A percentile compares a stretch with the other conserved stretches of the same genome.
phyloP scores from a whole-genome alignment of 2,797 vertebrate species.

The Potorous gilbertii region DNA sequence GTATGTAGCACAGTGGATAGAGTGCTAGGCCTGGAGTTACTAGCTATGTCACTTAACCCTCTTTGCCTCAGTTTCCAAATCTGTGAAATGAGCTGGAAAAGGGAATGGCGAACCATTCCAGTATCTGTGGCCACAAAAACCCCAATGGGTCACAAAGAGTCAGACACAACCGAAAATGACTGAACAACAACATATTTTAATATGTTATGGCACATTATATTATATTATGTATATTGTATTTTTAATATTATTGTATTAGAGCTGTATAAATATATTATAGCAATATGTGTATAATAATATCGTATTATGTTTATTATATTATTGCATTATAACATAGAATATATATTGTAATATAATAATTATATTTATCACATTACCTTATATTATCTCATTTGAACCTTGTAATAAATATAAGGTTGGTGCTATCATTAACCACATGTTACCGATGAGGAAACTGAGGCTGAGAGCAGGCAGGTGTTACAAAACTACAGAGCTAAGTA shows the following conservation, averaged over 20 bases:
- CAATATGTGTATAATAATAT: not conserved
- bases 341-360: not conserved
- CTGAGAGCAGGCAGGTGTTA: not conserved
- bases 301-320: not conserved
- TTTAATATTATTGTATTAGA: not conserved
- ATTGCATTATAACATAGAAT: not conserved
- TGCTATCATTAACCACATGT: not conserved
- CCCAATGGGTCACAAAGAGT: not conserved
- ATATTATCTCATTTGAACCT: not conserved
- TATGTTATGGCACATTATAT: not conserved
- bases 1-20: not conserved
- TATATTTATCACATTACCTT: not conserved
- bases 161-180: not conserved
- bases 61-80: too few species aligned
- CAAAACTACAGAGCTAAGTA: not conserved
- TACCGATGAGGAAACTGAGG: not conserved
- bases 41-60: too few species aligned
- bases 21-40: not conserved
- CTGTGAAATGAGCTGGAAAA: too few species aligned
- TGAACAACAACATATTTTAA: not conserved
- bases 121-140: not conserved
- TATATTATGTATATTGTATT: not conserved
- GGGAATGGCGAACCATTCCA: not conserved
- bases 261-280: not conserved
- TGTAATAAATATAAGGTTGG: not conserved